Evolutionary conservation across 2,888 invertebrate genomes (phyloP).

Genomic region (Lumbricus terrestris): DNA sequence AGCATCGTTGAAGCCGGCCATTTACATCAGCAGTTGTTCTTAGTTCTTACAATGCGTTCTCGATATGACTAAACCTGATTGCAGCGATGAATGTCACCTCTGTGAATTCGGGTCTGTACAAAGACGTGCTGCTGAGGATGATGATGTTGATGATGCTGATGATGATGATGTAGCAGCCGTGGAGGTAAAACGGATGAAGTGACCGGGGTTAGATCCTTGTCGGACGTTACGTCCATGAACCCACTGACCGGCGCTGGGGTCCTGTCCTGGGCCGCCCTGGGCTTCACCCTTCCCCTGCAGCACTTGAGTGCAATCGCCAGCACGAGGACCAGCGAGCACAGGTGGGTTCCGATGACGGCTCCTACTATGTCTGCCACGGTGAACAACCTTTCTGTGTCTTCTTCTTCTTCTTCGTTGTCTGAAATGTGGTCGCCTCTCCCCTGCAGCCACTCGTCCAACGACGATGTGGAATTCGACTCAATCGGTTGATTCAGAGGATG

Average conservation of each 20-base stretch:
- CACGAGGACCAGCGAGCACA: constrained; percentile 49
- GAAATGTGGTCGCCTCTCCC: too few species aligned
- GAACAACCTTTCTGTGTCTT: constrained; percentile 40
- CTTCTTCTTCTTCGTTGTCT: neutral
- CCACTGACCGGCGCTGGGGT: neutral
- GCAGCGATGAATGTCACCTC: neutral
- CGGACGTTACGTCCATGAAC: neutral
- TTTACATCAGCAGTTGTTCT: neutral
- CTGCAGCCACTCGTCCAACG: neutral
- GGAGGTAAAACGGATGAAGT: neutral
- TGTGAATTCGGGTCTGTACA: neutral
- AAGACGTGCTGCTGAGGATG: neutral
- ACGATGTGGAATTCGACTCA: neutral
- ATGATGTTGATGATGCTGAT: too few species aligned
- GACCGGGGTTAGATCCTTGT: neutral
- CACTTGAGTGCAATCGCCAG: neutral
- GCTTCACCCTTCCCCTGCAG: constrained; percentile 10
- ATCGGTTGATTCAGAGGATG: neutral
- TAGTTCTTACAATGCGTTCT: neutral
- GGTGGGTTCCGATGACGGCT: constrained; percentile 56
- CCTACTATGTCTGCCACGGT: constrained; percentile 52
- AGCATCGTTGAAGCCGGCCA: neutral
- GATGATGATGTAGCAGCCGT: too few species aligned
- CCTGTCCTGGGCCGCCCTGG: constrained; percentile 6
- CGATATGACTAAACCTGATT: neutral